These are phyloP conservation scores for Loriculus beryllinus DNA, from an alignment of 2,797 vertebrate species.

Conservation along the genomic window DNA sequence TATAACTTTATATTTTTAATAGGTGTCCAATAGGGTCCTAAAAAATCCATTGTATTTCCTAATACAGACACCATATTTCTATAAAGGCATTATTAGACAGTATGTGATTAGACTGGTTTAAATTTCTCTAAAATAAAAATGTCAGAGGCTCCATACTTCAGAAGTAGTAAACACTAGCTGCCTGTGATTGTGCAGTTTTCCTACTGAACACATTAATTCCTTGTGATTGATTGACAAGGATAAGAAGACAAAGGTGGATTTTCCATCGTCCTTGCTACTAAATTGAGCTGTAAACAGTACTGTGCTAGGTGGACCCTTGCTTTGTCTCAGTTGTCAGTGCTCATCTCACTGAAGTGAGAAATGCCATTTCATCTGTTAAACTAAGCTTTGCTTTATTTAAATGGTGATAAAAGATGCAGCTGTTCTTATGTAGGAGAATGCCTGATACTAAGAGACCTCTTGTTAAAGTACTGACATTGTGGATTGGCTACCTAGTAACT, in stretches of 20 bases:
- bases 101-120: neutral
- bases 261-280: neutral
- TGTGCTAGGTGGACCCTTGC: neutral
- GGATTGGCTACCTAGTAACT: neutral
- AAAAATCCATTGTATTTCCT: neutral
- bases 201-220: neutral
- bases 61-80: neutral
- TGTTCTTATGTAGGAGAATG: neutral
- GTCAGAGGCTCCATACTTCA: neutral
- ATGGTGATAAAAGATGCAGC: neutral
- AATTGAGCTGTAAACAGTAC: neutral
- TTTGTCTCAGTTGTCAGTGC: neutral
- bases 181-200: neutral
- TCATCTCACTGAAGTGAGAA: neutral
- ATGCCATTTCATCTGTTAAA: neutral
- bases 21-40: neutral
- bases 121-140: neutral
- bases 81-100: neutral
- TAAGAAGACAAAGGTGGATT: neutral
- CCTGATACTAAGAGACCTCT: neutral
- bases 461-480: neutral
- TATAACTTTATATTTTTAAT: neutral
- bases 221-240: neutral
- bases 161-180: neutral
- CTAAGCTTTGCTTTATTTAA: neutral